Evolutionary conservation across 2,797 vertebrate genomes (phyloP).

Genomic region (Liparis tanakae): DNA sequence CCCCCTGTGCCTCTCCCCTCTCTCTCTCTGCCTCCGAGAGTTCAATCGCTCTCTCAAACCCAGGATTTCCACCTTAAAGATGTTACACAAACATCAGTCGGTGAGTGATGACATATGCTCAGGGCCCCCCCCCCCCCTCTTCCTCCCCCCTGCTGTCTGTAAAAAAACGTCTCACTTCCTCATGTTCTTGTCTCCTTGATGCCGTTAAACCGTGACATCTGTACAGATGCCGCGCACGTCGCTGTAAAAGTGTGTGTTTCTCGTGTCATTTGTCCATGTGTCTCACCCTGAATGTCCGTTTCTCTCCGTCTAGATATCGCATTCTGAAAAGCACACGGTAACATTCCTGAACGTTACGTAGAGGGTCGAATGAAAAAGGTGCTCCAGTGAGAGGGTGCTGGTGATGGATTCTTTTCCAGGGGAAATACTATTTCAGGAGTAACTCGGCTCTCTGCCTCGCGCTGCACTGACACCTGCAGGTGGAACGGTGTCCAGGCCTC

Average conservation of each 20-base stretch:
- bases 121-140: not conserved
- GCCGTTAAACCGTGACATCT: not conserved
- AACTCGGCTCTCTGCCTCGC: constrained; percentile 29
- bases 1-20: constrained; percentile 68
- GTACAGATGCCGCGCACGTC: not conserved
- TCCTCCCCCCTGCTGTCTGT: not conserved
- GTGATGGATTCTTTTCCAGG: constrained; percentile 39
- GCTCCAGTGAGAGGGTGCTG: constrained; percentile 20
- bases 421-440: constrained; percentile 30
- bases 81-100: constrained; percentile 56
- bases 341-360: constrained; percentile 37
- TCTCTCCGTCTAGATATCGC: constrained; percentile 60
- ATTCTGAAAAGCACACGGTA: constrained; percentile 73
- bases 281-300: constrained; percentile 38
- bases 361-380: constrained; percentile 9
- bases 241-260: constrained; percentile 13
- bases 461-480: constrained; percentile 35
- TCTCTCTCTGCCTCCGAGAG: constrained; percentile 80
- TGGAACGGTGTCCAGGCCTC: not conserved
- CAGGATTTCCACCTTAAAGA: constrained; percentile 79
- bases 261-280: constrained; percentile 22
- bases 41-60: constrained; percentile 81
- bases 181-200: not conserved
- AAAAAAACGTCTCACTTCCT: not conserved
- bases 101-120: constrained; percentile 46